A percentile compares a stretch with the other conserved stretches of the same genome.
Evolutionary conservation across 2,888 invertebrate genomes (phyloP).

Genomic region (Drosophila greeni): DNA sequence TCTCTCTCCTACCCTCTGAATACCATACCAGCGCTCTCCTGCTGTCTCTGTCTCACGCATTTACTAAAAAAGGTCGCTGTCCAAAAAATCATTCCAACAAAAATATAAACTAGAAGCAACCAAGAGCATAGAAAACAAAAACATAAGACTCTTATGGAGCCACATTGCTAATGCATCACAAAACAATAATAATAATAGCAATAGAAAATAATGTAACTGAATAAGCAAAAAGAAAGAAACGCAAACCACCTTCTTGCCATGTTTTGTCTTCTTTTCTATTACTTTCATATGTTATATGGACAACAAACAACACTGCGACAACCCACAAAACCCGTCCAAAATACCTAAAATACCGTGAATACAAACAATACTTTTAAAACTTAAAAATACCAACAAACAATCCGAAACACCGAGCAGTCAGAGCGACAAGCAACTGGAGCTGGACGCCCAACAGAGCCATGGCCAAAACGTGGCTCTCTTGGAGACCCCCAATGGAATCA

Average conservation of each 20-base stretch:
- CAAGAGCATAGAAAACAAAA: conserved; percentile 40
- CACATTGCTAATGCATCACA: conserved; percentile 71
- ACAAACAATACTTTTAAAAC: conserved; percentile 24
- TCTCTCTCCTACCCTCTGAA: conserved; percentile 33
- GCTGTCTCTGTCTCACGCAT: conserved; percentile 39
- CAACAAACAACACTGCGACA: conserved; percentile 42
- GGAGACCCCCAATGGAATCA: conserved; percentile 77
- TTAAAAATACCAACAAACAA: neutral
- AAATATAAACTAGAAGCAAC: conserved; percentile 28
- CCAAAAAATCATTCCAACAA: conserved; percentile 42
- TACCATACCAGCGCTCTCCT: conserved; percentile 26
- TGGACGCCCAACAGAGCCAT: conserved; percentile 59
- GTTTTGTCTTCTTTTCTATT: conserved; percentile 46
- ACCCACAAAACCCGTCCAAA: conserved; percentile 46
- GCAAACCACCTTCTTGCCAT: conserved; percentile 38
- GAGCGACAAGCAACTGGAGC: conserved; percentile 61
- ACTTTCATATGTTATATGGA: conserved; percentile 63
- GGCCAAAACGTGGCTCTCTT: conserved; percentile 76
- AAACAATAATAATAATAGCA: conserved; percentile 12
- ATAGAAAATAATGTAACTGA: conserved; percentile 5
- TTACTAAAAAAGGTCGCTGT: conserved; percentile 57
- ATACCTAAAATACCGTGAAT: conserved; percentile 26
- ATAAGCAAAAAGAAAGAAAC: conserved; percentile 26
- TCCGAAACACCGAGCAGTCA: conserved; percentile 11
- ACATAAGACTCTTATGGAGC: conserved; percentile 42